Evolutionary conservation across 2,888 invertebrate genomes (phyloP).

Genomic region (Osmoderma eremita): DNA sequence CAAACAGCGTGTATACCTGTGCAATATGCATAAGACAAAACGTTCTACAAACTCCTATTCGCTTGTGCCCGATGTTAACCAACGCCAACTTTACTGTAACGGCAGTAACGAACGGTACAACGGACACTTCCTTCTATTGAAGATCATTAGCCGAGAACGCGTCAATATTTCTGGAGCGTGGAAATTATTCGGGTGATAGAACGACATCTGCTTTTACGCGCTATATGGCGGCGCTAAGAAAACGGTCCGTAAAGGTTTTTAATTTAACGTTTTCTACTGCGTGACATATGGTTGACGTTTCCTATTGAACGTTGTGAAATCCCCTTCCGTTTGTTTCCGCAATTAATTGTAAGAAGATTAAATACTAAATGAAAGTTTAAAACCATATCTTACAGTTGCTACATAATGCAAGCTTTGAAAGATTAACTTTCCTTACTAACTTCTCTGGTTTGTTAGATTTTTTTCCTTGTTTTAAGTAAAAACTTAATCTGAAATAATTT

Average conservation of each 20-base stretch:
- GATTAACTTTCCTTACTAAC: too few relatives aligned
- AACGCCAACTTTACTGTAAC: too few relatives aligned
- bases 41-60: background rate
- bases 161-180: slow-evolving; percentile 16
- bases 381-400: too few relatives aligned
- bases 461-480: too few relatives aligned
- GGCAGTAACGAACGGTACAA: background rate
- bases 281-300: slow-evolving; percentile 16
- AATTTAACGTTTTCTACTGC: slow-evolving; percentile 8
- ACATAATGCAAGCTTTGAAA: too few relatives aligned
- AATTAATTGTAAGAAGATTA: too few relatives aligned
- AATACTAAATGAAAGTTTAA: too few relatives aligned
- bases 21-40: slow-evolving; percentile 4
- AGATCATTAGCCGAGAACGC: slow-evolving; percentile 2
- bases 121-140: slow-evolving; percentile 7
- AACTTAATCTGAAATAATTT: too few relatives aligned
- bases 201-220: slow-evolving; percentile 11
- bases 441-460: too few relatives aligned
- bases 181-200: slow-evolving; percentile 7
- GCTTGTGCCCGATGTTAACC: background rate
- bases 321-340: too few relatives aligned
- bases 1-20: background rate
- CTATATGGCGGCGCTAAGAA: slow-evolving; percentile 14
- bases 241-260: background rate
- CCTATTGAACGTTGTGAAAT: background rate